phyloP scores from a whole-genome alignment of 2,113 vertebrate genomes.

The Rhegmatorhina hoffmannsi region DNA sequence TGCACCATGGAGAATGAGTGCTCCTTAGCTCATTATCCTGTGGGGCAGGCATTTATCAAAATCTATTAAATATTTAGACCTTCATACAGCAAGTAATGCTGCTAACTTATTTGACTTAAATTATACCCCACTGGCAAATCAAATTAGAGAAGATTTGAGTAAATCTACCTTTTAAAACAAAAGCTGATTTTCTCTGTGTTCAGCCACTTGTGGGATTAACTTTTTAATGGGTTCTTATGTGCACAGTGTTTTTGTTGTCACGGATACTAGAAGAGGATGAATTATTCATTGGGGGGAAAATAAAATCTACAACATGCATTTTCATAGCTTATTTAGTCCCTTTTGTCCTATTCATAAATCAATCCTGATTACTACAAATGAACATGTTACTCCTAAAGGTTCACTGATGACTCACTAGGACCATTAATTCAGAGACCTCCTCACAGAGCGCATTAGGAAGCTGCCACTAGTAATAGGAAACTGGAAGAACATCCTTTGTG shows the following conservation, averaged over 20 bases:
- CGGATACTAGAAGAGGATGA: slow-evolving; percentile 25
- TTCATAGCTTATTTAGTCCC: slow-evolving; percentile 41
- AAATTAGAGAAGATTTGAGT: slow-evolving; percentile 61
- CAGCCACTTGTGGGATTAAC: slow-evolving; percentile 69
- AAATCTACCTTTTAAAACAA: slow-evolving; percentile 69
- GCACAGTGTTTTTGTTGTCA: slow-evolving; percentile 59
- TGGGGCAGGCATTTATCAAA: not conserved
- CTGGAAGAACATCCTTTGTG: not conserved
- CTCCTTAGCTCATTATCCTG: not conserved
- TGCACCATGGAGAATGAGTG: not conserved
- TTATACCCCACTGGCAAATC: slow-evolving; percentile 60
- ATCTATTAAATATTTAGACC: slow-evolving; percentile 65
- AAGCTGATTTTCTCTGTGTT: slow-evolving; percentile 40
- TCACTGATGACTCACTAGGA: not conserved
- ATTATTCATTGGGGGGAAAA: slow-evolving; percentile 40
- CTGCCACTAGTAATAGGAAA: not conserved
- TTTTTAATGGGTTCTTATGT: slow-evolving; percentile 58
- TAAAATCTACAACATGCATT: slow-evolving; percentile 1
- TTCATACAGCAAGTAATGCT: slow-evolving; percentile 30
- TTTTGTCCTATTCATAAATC: slow-evolving; percentile 46
- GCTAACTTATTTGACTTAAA: slow-evolving; percentile 66
- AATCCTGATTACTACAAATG: slow-evolving; percentile 28
- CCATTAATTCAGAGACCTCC: slow-evolving; percentile 15
- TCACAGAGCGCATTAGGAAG: not conserved
- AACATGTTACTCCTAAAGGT: not conserved